These are phyloP conservation scores for Hylaea fasciaria DNA, from an alignment of 2,888 invertebrate species.

Conservation along the genomic window DNA sequence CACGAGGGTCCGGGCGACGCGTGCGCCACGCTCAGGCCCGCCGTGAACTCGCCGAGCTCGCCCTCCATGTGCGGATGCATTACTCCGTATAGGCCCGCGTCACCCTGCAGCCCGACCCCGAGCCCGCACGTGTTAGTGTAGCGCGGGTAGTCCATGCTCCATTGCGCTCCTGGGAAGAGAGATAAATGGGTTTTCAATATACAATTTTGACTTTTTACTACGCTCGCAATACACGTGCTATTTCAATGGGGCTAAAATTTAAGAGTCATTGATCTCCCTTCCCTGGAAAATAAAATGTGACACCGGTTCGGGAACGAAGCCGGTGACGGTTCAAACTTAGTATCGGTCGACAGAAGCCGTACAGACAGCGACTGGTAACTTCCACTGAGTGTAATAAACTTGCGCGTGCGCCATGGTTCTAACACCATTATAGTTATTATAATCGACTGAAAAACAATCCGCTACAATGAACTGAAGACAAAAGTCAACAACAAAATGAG, in stretches of 20 bases:
- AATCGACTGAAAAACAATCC: no score
- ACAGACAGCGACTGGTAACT: no score
- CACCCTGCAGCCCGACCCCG: constrained; percentile 77
- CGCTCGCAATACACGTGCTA: constrained; percentile 26
- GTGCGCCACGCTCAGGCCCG: constrained; percentile 66
- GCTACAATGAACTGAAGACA: no score
- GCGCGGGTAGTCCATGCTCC: constrained; percentile 92
- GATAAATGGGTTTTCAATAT: constrained; percentile 81
- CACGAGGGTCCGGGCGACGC: constrained; percentile 72
- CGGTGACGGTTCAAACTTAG: no score
- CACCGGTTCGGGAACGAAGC: neutral
- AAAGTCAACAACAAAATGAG: no score
- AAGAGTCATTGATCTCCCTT: constrained; percentile 81
- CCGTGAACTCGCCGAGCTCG: constrained; percentile 74
- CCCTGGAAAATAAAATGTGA: constrained; percentile 71
- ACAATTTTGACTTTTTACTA: constrained; percentile 39
- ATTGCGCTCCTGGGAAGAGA: constrained; percentile 92
- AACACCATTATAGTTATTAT: no score
- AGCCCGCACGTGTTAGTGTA: constrained; percentile 86
- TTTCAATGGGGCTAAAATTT: constrained; percentile 25
- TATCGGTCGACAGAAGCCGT: no score
- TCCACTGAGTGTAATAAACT: no score
- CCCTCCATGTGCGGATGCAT: constrained; percentile 72
- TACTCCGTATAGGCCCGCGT: constrained; percentile 84
- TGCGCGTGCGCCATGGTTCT: no score